Evolutionary conservation across 2,113 vertebrate genomes (phyloP).

Genomic region (Columba livia): DNA sequence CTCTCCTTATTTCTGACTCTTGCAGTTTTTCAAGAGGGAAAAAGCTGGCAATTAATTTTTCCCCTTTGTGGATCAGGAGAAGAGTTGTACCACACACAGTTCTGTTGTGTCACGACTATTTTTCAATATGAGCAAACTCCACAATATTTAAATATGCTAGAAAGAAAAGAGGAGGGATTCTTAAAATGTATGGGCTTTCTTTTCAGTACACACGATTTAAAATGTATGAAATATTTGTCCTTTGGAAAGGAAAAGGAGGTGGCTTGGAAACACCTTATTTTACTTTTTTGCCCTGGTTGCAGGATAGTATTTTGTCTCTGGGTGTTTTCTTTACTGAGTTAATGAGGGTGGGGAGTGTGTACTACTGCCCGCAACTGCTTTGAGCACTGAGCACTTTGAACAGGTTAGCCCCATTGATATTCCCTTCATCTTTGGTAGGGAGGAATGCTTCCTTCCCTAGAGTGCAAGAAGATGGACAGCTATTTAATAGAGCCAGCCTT

Average conservation of each 20-base stretch:
- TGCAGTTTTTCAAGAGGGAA: background rate
- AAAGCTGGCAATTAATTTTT: background rate
- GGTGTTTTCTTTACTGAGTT: constrained; percentile 61
- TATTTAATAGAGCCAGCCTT: constrained; percentile 71
- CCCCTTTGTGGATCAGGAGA: background rate
- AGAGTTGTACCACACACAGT: background rate
- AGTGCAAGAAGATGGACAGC: constrained; percentile 63
- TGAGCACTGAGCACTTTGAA: constrained; percentile 70
- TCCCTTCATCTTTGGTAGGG: constrained; percentile 67
- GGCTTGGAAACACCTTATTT: constrained; percentile 27
- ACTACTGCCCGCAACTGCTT: constrained; percentile 66
- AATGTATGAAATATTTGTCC: constrained; percentile 26
- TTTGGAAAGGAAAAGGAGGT: constrained; percentile 26
- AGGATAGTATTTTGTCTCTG: constrained; percentile 45
- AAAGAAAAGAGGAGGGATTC: background rate
- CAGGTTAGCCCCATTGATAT: constrained; percentile 77
- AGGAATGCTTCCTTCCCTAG: constrained; percentile 63
- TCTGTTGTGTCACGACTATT: background rate
- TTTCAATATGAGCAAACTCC: background rate
- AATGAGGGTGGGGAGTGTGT: constrained; percentile 64
- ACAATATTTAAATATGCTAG: background rate
- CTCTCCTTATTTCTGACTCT: background rate
- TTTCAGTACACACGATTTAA: constrained; percentile 20
- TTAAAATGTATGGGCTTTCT: background rate
- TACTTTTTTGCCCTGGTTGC: constrained; percentile 4